Base-by-base conservation (phyloP, 2,113 vertebrate species). In the Ornithorhynchus anatinus region DNA sequence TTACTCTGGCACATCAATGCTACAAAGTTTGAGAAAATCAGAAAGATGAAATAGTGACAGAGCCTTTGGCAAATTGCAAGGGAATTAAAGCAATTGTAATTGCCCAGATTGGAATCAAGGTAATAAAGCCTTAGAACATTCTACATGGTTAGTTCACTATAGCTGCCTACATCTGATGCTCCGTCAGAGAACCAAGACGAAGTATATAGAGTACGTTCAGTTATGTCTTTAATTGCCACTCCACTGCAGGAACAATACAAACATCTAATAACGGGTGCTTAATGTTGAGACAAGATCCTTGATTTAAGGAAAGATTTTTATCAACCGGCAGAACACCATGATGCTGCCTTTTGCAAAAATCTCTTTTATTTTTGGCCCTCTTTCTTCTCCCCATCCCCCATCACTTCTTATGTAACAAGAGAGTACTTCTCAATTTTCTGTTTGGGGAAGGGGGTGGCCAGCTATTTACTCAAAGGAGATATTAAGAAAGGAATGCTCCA, bases 321-420 rank as follows among this genome's bases (percentile, higher is more conserved):
- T 12, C 59, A 27, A 1, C 2, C 8, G 5, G 11, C 2, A 14
- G n/a, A n/a, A n/a, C n/a, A n/a, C n/a, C 22, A 2, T 9, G 2
- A 3, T 19, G 64, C 60, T 72, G 45, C 23, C 57, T 44, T 51
- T 57, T 59, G 64, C 48, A 56, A 35, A n/a, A 51, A 20, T 1
- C 35, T 17, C 23, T 40, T n/a, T 37, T 11, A 10, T 17, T 48
- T 27, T 3, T 7, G 23, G 4, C n/a, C 14, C 15, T 45, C 48
- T 58, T 22, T 16, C 61, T 42, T n/a, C 47, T 19, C 47, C 31
- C 25, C n/a, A n/a, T n/a, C n/a, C n/a, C n/a, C n/a, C n/a, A n/a
- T n/a, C n/a, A n/a, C n/a, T n/a, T n/a, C 23, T 10, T 2, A 2
- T 4, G 27, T 17, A 40, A 6, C 23, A 14, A 1, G 65, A 65